Percentiles rank a stretch among this genome's conserved stretches.
These are phyloP conservation scores for Leptoclinus maculatus DNA, from an alignment of 2,797 vertebrate species.

Conservation along the genomic window DNA sequence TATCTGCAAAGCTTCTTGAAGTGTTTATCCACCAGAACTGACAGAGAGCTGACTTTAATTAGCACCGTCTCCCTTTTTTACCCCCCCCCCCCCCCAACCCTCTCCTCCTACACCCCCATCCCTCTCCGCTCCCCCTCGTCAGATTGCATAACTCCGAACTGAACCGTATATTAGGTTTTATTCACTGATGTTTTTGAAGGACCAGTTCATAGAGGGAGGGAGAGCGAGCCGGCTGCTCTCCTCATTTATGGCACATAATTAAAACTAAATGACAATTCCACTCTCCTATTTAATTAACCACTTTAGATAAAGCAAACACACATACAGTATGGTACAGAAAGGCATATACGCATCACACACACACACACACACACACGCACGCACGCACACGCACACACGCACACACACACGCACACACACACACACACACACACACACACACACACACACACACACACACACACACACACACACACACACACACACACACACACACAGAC, in stretches of 20 bases:
- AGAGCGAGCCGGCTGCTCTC: conserved; percentile 66
- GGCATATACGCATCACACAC: conserved; percentile 42
- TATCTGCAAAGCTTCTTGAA: conserved; percentile 83
- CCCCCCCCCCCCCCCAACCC: neutral
- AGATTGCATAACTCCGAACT: conserved; percentile 81
- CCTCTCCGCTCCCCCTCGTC: conserved; percentile 51
- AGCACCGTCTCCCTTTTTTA: conserved; percentile 80
- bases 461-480: conserved; percentile 20
- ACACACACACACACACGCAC: conserved; percentile 29
- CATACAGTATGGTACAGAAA: conserved; percentile 62
- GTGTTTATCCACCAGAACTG: conserved; percentile 87
- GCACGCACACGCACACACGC: conserved; percentile 27
- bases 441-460: conserved; percentile 18
- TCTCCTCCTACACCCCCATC: neutral
- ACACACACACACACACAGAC: conserved; percentile 13
- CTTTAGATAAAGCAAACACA: conserved; percentile 81
- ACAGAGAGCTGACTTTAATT: conserved; percentile 86
- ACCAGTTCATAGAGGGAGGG: conserved; percentile 73
- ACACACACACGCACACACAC: conserved; percentile 18
- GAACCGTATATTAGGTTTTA: conserved; percentile 76
- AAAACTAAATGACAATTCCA: conserved; percentile 85
- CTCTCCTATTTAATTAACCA: conserved; percentile 84
- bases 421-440: conserved; percentile 22
- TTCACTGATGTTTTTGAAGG: conserved; percentile 80
- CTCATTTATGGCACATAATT: conserved; percentile 84